phyloP scores from a whole-genome alignment of 2,797 vertebrate genomes.

The Notolabrus celidotus region DNA sequence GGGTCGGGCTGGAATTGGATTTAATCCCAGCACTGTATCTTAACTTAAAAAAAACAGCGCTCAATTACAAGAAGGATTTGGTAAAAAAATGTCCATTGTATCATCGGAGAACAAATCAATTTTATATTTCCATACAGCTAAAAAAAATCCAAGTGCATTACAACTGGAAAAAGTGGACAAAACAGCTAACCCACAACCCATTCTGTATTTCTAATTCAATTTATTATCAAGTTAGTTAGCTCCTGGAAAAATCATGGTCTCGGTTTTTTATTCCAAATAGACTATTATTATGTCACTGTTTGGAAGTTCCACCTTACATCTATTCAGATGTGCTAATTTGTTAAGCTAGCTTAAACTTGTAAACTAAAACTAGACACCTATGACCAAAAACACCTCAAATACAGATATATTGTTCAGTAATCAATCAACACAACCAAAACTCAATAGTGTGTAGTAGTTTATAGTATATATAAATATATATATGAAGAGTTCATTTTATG shows the following conservation, averaged over 20 bases:
- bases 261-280: neutral
- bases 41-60: neutral
- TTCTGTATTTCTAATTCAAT: neutral
- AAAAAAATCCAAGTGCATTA: neutral
- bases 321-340: neutral
- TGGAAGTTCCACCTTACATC: neutral
- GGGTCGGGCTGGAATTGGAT: no score
- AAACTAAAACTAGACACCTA: no score
- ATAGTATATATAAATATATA: no score
- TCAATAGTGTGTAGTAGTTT: no score
- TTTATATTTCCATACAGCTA: no score
- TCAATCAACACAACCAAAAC: no score
- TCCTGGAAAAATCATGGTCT: neutral
- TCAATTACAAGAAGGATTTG: neutral
- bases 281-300: neutral
- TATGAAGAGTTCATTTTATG: no score
- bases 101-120: neutral
- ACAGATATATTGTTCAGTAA: no score
- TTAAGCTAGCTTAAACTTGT: neutral
- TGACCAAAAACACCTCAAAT: no score
- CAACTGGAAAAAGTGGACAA: neutral
- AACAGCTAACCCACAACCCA: neutral
- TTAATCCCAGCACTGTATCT: no score
- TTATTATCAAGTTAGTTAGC: neutral
- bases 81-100: neutral